Evolutionary conservation across 1,140 invertebrate genomes (phyloP).

Genomic region (Archivesica marissinica): DNA sequence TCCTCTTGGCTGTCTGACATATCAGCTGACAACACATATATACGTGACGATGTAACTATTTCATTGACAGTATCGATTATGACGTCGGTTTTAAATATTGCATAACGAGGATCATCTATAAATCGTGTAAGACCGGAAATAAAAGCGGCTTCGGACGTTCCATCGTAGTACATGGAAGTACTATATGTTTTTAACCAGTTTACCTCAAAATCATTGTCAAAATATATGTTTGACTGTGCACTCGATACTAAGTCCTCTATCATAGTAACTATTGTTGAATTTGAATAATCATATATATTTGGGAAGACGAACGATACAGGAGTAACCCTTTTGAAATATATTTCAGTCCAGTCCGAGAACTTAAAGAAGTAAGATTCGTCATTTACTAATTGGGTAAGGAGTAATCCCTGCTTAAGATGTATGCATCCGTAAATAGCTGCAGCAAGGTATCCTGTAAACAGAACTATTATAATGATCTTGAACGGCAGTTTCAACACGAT

Average conservation of each 20-base stretch:
- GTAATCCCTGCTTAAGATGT: slow-evolving; percentile 92
- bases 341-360: slow-evolving; percentile 16
- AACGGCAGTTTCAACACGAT: slow-evolving; percentile 85
- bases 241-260: slow-evolving; percentile 5
- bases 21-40: slow-evolving; percentile 69
- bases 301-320: slow-evolving; percentile 49
- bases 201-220: slow-evolving; percentile 21
- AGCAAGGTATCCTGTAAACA: slow-evolving; percentile 92
- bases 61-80: slow-evolving; percentile 91
- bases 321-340: slow-evolving; percentile 3
- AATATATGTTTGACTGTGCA: not conserved
- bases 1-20: slow-evolving; percentile 69
- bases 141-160: slow-evolving; percentile 87
- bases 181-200: not conserved
- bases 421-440: slow-evolving; percentile 94
- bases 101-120: slow-evolving; percentile 77
- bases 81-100: slow-evolving; percentile 90
- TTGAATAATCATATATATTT: slow-evolving; percentile 15
- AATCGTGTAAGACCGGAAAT: slow-evolving; percentile 90
- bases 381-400: slow-evolving; percentile 85
- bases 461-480: slow-evolving; percentile 88
- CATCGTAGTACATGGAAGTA: slow-evolving; percentile 87
- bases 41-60: slow-evolving; percentile 89
- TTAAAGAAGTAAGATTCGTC: slow-evolving; percentile 77
- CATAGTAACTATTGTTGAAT: not conserved